Percentiles rank a stretch among this genome's conserved stretches.
These are phyloP conservation scores for Mus pahari DNA, from an alignment of 2,113 vertebrate genomes.

Conservation along the genomic window DNA sequence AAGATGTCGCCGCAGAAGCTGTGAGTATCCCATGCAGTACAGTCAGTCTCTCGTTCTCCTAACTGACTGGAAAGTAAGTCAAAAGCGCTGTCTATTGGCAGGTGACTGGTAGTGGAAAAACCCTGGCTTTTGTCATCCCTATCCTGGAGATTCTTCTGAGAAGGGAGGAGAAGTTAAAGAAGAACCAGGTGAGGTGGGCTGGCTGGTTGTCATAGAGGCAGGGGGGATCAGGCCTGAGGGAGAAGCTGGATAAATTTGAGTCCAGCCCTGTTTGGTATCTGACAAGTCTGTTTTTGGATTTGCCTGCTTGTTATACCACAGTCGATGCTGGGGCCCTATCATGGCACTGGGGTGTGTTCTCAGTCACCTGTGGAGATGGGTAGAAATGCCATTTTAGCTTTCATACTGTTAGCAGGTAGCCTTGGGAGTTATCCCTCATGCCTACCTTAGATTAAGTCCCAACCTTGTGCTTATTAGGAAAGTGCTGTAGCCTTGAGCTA, in stretches of 20 bases:
- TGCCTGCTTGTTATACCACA: neutral
- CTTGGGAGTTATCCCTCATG: too few species aligned
- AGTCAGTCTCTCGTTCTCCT: rapidly evolving
- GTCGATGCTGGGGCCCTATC: neutral
- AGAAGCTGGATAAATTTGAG: neutral
- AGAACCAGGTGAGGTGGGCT: constrained; percentile 89
- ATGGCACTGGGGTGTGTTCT: neutral
- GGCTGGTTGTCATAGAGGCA: neutral
- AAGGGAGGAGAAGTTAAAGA: constrained; percentile 94
- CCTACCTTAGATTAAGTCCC: neutral
- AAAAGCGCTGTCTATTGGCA: constrained; percentile 60
- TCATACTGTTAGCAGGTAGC: too few species aligned
- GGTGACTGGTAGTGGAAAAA: constrained; percentile 98
- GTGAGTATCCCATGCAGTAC: constrained; percentile 85
- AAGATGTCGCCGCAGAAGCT: constrained; percentile 97
- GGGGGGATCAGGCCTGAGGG: neutral
- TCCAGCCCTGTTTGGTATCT: too few species aligned
- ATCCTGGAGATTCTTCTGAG: constrained; percentile 94
- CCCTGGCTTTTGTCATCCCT: constrained; percentile 96
- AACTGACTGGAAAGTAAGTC: neutral
- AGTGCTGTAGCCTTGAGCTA: neutral
- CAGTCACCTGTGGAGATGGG: rapidly evolving
- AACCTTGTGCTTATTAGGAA: neutral
- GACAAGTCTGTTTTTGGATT: neutral
- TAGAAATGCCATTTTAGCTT: neutral